These are phyloP conservation scores for Aurelia sp. DNA, from an alignment of 30 jellyfish, hydroid and myxozoan genomes.

Conservation along the genomic window DNA sequence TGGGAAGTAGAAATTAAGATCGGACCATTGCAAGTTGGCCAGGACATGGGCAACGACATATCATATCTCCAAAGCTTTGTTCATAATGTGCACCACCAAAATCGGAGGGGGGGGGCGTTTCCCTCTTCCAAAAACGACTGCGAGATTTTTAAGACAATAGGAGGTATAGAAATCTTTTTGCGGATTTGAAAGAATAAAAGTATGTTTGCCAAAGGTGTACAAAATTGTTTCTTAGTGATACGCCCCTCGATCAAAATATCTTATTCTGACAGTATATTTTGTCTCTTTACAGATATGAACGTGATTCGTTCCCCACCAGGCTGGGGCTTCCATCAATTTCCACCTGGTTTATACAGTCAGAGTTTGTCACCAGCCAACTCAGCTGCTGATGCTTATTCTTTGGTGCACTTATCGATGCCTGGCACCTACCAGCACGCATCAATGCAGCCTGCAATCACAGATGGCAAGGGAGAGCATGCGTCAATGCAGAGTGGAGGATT, in stretches of 20 bases:
- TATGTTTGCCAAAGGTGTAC: too few relatives aligned
- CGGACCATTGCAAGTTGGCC: too few relatives aligned
- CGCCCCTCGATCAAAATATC: not conserved
- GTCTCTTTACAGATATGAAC: constrained; percentile 69
- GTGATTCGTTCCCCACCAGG: constrained; percentile 97
- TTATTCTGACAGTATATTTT: not conserved
- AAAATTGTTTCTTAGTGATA: too few relatives aligned
- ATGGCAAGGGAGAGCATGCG: constrained; percentile 65
- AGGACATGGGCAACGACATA: too few relatives aligned
- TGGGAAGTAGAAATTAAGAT: too few relatives aligned
- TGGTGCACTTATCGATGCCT: constrained; percentile 81
- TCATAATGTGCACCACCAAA: too few relatives aligned
- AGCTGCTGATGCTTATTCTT: constrained; percentile 78
- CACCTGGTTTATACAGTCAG: constrained; percentile 94
- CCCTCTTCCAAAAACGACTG: too few relatives aligned
- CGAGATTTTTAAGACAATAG: too few relatives aligned
- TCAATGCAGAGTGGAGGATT: constrained; percentile 68
- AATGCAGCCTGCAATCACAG: constrained; percentile 75
- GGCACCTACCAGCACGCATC: constrained; percentile 82
- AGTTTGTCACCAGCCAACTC: constrained; percentile 94
- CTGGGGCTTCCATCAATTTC: constrained; percentile 90
- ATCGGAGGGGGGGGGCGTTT: too few relatives aligned
- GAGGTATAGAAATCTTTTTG: too few relatives aligned
- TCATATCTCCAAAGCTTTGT: too few relatives aligned
- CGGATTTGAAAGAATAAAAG: too few relatives aligned